These are phyloP conservation scores for Saxidomus purpurata DNA, from an alignment of 1,140 invertebrate genomes.

Conservation along the genomic window DNA sequence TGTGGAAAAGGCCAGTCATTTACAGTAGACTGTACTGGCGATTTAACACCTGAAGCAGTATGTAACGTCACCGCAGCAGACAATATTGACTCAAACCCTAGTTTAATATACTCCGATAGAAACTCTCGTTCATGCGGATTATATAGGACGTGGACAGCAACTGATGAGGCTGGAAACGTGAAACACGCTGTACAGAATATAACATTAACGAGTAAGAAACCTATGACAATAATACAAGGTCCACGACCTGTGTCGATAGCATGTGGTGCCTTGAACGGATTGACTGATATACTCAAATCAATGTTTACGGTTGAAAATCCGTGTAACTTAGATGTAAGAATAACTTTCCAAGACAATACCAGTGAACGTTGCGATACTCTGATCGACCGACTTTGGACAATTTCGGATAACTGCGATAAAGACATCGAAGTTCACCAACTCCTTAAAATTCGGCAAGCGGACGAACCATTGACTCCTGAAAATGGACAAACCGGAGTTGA, in stretches of 20 bases:
- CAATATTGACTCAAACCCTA: background rate
- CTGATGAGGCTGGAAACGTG: background rate
- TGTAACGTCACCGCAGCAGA: background rate
- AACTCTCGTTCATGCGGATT: background rate
- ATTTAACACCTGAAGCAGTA: background rate
- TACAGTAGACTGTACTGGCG: background rate
- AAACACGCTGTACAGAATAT: background rate
- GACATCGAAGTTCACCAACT: background rate
- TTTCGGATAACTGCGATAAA: background rate
- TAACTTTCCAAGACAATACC: background rate
- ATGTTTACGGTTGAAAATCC: slow-evolving; percentile 23
- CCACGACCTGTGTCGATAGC: background rate
- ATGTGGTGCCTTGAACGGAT: background rate
- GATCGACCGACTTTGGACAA: slow-evolving; percentile 11
- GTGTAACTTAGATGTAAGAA: background rate
- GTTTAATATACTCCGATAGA: background rate
- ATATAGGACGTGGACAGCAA: background rate
- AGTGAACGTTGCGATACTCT: background rate
- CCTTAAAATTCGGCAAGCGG: background rate
- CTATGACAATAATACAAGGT: background rate
- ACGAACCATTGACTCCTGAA: background rate
- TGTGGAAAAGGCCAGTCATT: background rate
- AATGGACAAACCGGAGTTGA: slow-evolving; percentile 29
- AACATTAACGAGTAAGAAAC: background rate
- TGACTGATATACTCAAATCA: slow-evolving; percentile 12